A percentile compares a stretch with the other conserved stretches of the same genome.
These are phyloP conservation scores for Leucoma salicis DNA, from an alignment of 2,888 invertebrate genomes.

Conservation along the genomic window DNA sequence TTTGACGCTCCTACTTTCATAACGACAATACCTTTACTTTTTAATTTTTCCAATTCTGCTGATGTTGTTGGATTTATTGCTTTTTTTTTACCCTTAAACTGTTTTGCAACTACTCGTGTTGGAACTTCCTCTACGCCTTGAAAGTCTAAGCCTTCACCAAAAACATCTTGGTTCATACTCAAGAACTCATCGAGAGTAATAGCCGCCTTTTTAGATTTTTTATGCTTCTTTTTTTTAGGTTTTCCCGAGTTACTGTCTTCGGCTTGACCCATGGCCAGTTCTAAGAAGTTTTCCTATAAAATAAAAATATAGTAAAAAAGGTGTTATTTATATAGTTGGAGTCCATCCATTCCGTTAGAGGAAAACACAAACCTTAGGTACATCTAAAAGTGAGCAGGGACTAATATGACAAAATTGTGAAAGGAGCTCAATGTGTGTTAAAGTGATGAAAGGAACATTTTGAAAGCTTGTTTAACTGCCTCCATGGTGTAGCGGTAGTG, in stretches of 20 bases:
- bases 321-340: no score
- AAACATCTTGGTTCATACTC: slow-evolving; percentile 76
- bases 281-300: slow-evolving; percentile 66
- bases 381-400: no score
- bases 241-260: slow-evolving; percentile 49
- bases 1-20: slow-evolving; percentile 26
- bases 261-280: slow-evolving; percentile 58
- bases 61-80: slow-evolving; percentile 37
- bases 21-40: slow-evolving; percentile 66
- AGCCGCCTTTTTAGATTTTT: slow-evolving; percentile 69
- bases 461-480: no score
- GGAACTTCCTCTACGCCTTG: slow-evolving; percentile 76
- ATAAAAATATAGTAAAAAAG: not conserved
- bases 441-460: no score
- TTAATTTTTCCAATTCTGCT: slow-evolving; percentile 61
- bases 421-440: no score
- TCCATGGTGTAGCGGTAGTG: no score
- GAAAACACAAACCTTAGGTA: no score
- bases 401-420: no score
- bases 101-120: slow-evolving; percentile 60
- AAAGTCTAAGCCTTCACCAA: slow-evolving; percentile 71
- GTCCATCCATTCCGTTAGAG: no score
- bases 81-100: slow-evolving; percentile 53
- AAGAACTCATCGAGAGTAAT: slow-evolving; percentile 76
- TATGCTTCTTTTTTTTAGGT: slow-evolving; percentile 72